A percentile compares a stretch with the other conserved stretches of the same genome.
Conservation (phyloP, 1,140 invertebrate species). For the Kradibia gibbosae region DNA sequence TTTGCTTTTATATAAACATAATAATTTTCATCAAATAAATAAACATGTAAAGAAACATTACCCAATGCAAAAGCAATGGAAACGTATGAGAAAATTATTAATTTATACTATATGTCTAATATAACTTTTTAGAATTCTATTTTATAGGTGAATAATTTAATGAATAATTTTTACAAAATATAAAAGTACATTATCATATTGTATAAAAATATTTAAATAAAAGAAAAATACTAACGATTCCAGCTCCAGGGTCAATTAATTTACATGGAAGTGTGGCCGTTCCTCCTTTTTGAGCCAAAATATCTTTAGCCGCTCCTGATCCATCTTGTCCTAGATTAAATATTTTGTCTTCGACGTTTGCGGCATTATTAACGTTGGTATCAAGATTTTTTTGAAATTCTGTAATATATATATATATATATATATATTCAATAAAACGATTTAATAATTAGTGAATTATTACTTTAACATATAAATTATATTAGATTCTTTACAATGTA, state of each 20-base stretch:
- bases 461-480: too few relatives aligned
- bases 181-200: neutral
- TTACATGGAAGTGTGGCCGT: constrained; percentile 81
- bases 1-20: too few relatives aligned
- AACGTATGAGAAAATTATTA: too few relatives aligned
- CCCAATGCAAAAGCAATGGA: too few relatives aligned
- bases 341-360: constrained; percentile 54
- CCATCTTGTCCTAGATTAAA: constrained; percentile 58
- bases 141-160: too few relatives aligned
- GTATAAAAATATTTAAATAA: neutral
- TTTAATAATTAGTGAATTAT: too few relatives aligned
- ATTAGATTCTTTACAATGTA: too few relatives aligned
- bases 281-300: constrained; percentile 81
- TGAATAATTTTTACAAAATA: neutral
- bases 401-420: constrained; percentile 50
- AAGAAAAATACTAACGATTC: constrained; percentile 76
- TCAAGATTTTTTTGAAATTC: constrained; percentile 65
- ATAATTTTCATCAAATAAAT: too few relatives aligned
- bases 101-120: too few relatives aligned
- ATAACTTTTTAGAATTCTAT: too few relatives aligned
- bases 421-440: too few relatives aligned
- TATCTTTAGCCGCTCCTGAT: constrained; percentile 68
- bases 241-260: constrained; percentile 79
- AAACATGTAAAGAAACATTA: too few relatives aligned
- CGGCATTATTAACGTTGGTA: constrained; percentile 58